Base-by-base conservation (phyloP, 1,140 invertebrate genomes). In the Danaus melanippus region DNA sequence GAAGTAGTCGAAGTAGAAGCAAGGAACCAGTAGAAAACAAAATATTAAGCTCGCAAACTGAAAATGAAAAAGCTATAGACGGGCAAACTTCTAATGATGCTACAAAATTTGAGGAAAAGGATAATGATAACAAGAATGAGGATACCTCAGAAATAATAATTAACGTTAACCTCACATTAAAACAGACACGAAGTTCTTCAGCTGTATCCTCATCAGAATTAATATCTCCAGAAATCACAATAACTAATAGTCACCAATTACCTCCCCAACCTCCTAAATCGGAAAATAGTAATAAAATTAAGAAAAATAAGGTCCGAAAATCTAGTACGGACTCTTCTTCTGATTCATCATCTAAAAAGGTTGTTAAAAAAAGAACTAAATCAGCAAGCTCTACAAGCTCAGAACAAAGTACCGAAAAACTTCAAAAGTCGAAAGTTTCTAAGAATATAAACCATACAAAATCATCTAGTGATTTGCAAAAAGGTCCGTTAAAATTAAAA, bases 201-300 rank as follows among this genome's bases (percentile, higher is more conserved):
- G 47, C 57, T 41, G 50, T 58, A 10, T 50, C 63, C 10, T 58
- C 67, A 17, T 59, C 70, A 10, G 82, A 84, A 50, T 50, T 82
- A 50, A 65, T 76, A 46, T 77, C 74, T 21, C 71, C 84, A 40
- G 84, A 86, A 78, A 72, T 79, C 51, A 79, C 69, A 10, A 77
- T 76, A 51, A 76, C 76, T 8, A 83, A 81, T 54, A 78, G 77
- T 71, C 84, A 88, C 70, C 84, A 88, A 58, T 72, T 90, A 48
- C 91, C 91, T 42, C 91, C 91, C 0, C 89, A 89, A 64, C 84
- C 89, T 43, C 91, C 91, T 39, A 91, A 90, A 79, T 43, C 64
- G 17, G 89, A 89, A 50, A 61, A 64, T n/a, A 68, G 80, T 12
- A 80, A 78, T 10, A 87, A 87, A 58, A 86, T 86, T 2, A 87